Evolutionary conservation across 2,797 vertebrate species (phyloP), one percentile per base, ranked within the genome.

Genomic region (Phoxinus dragarum): DNA sequence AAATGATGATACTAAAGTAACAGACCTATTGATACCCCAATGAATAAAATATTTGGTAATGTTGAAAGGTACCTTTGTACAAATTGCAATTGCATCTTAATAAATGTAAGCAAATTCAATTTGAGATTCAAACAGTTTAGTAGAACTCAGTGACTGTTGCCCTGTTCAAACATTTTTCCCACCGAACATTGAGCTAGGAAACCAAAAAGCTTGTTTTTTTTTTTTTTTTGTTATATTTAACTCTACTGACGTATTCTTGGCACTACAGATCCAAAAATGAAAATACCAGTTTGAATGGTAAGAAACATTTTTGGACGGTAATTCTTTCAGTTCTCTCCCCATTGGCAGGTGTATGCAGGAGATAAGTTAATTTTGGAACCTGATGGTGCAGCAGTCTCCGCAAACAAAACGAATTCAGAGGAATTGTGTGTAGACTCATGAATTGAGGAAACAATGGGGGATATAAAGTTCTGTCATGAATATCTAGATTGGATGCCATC

Each of bases 281-380:
- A 78, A 61, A 17, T 17, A 61, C 74, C 44, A 42, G 38, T 44
- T 44, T 61, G 36, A 17, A 19, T 0, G 2, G 23, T 42, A 78
- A 78, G 36, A 78, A 61, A 42, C 23, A 44, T 78, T 64, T 61
- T 78, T 78, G 76, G 56, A 64, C 6, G 8, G 56, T 10, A 76
- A 23, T 38, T 23, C 10, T 78, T 38, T 61, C 38, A 31, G 76
- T 78, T 44, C 76, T 61, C 36, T 19, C 56, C 16, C 52, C 52
- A 61, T 61, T 78, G 76, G 76, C 76, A 78, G 56, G 76, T 78
- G 76, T 44, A 10, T 42, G 56, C 38, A 42, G 56, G 76, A 78
- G 76, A 78, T 78, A 42, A 42, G 14, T 78, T 61, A 27, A 44
- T 61, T 78, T 61, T 78, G 76, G 76, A 78, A 78, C 8, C 8